phyloP scores from a whole-genome alignment of 1,140 invertebrate species.

The Drosophila sp. region DNA sequence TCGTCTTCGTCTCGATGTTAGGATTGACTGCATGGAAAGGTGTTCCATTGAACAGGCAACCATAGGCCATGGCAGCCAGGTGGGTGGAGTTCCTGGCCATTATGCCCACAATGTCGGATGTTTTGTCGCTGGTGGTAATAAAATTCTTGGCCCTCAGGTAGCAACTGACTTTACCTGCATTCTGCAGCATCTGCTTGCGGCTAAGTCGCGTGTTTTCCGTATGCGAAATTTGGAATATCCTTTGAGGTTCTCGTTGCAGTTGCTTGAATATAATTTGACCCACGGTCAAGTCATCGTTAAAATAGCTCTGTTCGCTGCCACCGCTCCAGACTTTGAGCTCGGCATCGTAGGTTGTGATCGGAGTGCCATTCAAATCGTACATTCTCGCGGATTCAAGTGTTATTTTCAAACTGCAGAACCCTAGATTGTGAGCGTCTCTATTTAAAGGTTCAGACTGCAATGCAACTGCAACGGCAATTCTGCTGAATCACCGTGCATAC shows the following conservation, averaged over 20 bases:
- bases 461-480: background rate
- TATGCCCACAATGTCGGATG: slow-evolving; percentile 67
- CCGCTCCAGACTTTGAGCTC: slow-evolving; percentile 57
- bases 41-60: slow-evolving; percentile 73
- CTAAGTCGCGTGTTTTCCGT: slow-evolving; percentile 68
- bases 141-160: slow-evolving; percentile 49
- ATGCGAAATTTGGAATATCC: slow-evolving; percentile 69
- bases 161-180: slow-evolving; percentile 52
- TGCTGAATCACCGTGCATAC: background rate
- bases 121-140: background rate
- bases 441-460: slow-evolving; percentile 51
- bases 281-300: slow-evolving; percentile 62
- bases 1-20: slow-evolving; percentile 59
- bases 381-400: slow-evolving; percentile 29
- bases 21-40: slow-evolving; percentile 72
- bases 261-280: slow-evolving; percentile 64
- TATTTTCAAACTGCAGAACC: slow-evolving; percentile 52
- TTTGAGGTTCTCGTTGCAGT: slow-evolving; percentile 57
- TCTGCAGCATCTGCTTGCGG: slow-evolving; percentile 55
- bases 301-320: slow-evolving; percentile 42
- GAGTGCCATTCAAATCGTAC: slow-evolving; percentile 53
- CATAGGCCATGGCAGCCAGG: slow-evolving; percentile 65
- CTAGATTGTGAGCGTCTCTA: slow-evolving; percentile 18
- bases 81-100: slow-evolving; percentile 64
- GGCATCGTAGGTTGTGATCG: slow-evolving; percentile 46